Percentiles rank a stretch among this genome's conserved stretches.
Evolutionary conservation across 2,797 vertebrate genomes (phyloP).

Genomic region (Danio kyathit): DNA sequence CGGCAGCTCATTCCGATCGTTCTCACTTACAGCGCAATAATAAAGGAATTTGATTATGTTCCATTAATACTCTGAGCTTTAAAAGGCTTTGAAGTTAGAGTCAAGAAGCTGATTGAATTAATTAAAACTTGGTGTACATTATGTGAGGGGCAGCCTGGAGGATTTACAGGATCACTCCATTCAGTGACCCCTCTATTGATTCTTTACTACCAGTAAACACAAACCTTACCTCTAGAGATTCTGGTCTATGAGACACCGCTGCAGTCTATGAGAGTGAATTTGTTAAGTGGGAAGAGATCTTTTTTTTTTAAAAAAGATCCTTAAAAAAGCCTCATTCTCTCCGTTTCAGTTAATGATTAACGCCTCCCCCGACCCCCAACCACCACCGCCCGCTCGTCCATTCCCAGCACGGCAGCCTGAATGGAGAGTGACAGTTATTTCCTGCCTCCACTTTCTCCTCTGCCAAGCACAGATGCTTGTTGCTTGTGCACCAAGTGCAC

Average conservation of each 20-base stretch:
- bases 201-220: slow-evolving; percentile 44
- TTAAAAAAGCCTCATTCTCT: slow-evolving; percentile 54
- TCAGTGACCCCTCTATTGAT: slow-evolving; percentile 62
- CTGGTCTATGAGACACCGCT: slow-evolving; percentile 7
- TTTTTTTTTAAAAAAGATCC: slow-evolving; percentile 29
- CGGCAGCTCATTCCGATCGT: background rate
- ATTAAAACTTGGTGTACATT: slow-evolving; percentile 74
- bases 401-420: slow-evolving; percentile 63
- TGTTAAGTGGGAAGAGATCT: slow-evolving; percentile 25
- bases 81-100: slow-evolving; percentile 69
- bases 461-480: slow-evolving; percentile 81
- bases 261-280: slow-evolving; percentile 31
- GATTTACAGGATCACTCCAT: slow-evolving; percentile 68
- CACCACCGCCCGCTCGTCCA: slow-evolving; percentile 19
- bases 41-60: slow-evolving; percentile 64
- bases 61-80: slow-evolving; percentile 74
- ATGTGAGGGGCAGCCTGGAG: slow-evolving; percentile 59
- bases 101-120: slow-evolving; percentile 76
- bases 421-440: slow-evolving; percentile 81
- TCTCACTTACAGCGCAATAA: slow-evolving; percentile 29
- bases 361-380: slow-evolving; percentile 66
- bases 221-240: slow-evolving; percentile 20
- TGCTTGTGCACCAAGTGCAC: slow-evolving; percentile 70
- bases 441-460: slow-evolving; percentile 76
- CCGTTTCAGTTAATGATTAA: slow-evolving; percentile 77